phyloP scores from a whole-genome alignment of 2,797 vertebrate species.

The Xenops minutus region DNA sequence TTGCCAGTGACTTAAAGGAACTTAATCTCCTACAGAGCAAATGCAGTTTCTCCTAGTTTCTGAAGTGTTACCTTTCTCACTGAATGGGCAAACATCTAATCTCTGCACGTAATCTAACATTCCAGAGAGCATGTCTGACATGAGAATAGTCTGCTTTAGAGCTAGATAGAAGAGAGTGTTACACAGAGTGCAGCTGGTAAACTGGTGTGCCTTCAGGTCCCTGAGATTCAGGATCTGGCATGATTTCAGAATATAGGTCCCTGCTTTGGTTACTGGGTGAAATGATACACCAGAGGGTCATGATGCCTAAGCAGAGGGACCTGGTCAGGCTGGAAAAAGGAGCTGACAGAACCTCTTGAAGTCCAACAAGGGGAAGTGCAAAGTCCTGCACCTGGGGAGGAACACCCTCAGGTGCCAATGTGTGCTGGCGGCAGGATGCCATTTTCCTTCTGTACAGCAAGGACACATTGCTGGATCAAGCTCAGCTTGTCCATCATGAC shows the following conservation, averaged over 20 bases:
- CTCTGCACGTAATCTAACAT: background rate
- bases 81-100: background rate
- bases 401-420: background rate
- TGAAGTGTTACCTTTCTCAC: background rate
- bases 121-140: background rate
- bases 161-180: background rate
- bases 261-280: background rate
- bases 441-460: background rate
- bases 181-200: background rate
- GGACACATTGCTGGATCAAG: background rate
- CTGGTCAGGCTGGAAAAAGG: background rate
- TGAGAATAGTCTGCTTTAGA: background rate
- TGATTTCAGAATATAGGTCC: background rate
- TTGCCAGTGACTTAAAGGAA: background rate
- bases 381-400: accelerated
- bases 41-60: background rate
- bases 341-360: background rate
- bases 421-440: background rate
- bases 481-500: background rate
- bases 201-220: background rate
- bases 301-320: background rate
- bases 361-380: background rate
- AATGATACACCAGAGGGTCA: accelerated
- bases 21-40: background rate
- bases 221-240: background rate